Evolutionary conservation across 2,888 invertebrate species (phyloP).

Genomic region (Drosophila austrosaltans): DNA sequence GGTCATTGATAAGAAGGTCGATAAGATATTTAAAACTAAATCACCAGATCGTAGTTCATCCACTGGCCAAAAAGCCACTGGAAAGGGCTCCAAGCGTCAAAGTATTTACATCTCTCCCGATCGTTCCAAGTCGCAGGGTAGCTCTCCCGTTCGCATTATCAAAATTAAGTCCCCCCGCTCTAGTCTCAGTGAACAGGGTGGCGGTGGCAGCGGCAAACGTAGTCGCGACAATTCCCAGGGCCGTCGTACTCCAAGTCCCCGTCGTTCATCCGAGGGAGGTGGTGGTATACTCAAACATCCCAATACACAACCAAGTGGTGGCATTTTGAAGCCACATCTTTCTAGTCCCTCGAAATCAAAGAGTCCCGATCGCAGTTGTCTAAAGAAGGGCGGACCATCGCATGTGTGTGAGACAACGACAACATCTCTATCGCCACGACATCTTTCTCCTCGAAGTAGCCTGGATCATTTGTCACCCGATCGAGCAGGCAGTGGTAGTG

Average conservation of each 20-base stretch:
- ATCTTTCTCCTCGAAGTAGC: constrained; percentile 82
- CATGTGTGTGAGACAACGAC: constrained; percentile 80
- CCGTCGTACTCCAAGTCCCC: constrained; percentile 81
- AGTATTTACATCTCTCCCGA: constrained; percentile 86
- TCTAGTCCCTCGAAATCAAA: constrained; percentile 82
- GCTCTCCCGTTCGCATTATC: constrained; percentile 83
- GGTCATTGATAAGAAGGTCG: constrained; percentile 83
- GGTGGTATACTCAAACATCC: constrained; percentile 82
- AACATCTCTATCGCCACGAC: constrained; percentile 80
- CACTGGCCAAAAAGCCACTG: constrained; percentile 35
- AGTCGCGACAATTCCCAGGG: constrained; percentile 82
- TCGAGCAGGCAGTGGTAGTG: constrained; percentile 44
- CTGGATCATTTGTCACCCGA: constrained; percentile 83
- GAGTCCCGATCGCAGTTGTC: constrained; percentile 82
- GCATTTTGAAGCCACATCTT: constrained; percentile 80
- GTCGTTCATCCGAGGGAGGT: constrained; percentile 82
- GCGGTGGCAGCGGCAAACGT: constrained; percentile 63
- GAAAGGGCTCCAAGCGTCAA: constrained; percentile 82
- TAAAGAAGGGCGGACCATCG: constrained; percentile 81
- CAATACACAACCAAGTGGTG: constrained; percentile 64
- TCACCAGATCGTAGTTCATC: constrained; percentile 59
- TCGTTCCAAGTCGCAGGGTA: constrained; percentile 82
- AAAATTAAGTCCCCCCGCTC: constrained; percentile 85
- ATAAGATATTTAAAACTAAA: constrained; percentile 83
- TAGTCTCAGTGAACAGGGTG: constrained; percentile 84